Base-by-base conservation (phyloP, 2,888 invertebrate species). In the Acleris literana region DNA sequence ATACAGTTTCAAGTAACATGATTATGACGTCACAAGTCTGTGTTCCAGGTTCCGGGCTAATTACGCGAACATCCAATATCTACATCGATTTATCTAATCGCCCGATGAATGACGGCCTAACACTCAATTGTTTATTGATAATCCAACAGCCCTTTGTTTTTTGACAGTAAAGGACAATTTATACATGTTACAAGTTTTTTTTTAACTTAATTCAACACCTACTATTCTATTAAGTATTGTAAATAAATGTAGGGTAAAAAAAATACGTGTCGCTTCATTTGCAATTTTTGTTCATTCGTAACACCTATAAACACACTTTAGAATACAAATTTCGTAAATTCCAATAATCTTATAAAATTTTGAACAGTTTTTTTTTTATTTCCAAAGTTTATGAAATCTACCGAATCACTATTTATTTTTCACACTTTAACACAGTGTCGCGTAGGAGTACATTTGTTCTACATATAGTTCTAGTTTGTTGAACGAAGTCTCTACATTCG, bases 341-440 rank as follows among this genome's bases (percentile, higher is more conserved):
- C 11, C 55, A 58, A 59, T 59, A 64, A 5, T 39, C 17, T 49
- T 49, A 46, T 58, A 58, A 52, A 58, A 58, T 58, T 59, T 54
- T 59, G 58, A 59, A 25, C 20, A 16, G 39, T 20, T 39, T 43
- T 33, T 33, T 43, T 55, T 55, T 22, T 20, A 43, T 43, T 22
- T 22, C 9, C 20, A n/a, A 43, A 55, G 43, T 55, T 43, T 22
- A 55, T 55, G 55, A 43, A 55, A 55, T 22, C n/a, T 39, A 55
- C 55, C 16, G 9, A 22, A 55, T 54, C 22, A 55, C 16, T 43
- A 39, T 13, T n/a, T 22, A 20, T 22, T 44, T 20, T 29, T 52
- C 22, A 33, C 63, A 51, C 9, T 51, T 11, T n/a, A 48, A 25
- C 54, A 9, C 20, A 5, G 20, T 11, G 25, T 20, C 20, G 55